Conservation (phyloP, 2,888 invertebrate genomes). For the Gonocerus acuteangulatus region DNA sequence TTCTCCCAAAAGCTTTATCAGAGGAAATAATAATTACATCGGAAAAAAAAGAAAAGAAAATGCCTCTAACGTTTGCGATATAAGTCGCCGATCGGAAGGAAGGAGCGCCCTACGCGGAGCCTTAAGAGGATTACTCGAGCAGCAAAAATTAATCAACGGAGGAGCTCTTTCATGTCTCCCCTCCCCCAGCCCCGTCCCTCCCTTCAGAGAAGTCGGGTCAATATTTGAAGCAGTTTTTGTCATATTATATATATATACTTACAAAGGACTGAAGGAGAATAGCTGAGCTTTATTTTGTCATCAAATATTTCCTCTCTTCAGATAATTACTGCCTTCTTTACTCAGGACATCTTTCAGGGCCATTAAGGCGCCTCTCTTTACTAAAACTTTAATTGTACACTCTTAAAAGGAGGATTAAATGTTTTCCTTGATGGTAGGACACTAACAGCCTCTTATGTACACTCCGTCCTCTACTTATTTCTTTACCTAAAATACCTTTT, state of each 20-base stretch:
- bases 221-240: neutral
- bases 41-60: no score
- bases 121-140: constrained; percentile 11
- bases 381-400: neutral
- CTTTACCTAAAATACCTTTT: no score
- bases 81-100: neutral
- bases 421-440: neutral
- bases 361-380: neutral
- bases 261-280: no score
- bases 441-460: neutral
- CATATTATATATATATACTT: neutral
- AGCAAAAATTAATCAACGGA: constrained; percentile 20
- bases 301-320: constrained; percentile 1
- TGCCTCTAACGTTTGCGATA: neutral
- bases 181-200: neutral
- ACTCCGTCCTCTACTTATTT: no score
- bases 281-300: neutral
- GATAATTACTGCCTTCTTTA: neutral
- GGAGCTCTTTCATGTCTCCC: neutral
- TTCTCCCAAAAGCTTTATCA: no score
- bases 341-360: neutral
- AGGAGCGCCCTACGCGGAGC: neutral
- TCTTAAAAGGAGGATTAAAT: neutral
- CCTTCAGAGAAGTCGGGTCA: neutral
- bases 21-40: no score